Evolutionary conservation across 2,113 vertebrate species (phyloP), one percentile per base, ranked within the genome.

Genomic region (Opisthocomus hoazin): DNA sequence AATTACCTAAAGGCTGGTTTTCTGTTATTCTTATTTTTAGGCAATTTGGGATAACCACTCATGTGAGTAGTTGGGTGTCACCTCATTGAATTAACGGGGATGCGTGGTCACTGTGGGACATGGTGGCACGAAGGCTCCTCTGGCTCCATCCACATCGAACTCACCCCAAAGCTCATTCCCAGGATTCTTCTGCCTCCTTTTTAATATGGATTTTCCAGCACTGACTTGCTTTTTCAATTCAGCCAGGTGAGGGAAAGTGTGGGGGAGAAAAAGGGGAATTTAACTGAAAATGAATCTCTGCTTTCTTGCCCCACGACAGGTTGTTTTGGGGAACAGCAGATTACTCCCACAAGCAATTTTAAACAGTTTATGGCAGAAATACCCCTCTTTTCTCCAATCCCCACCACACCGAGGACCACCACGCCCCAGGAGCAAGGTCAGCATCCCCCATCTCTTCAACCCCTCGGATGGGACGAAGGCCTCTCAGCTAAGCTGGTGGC

Each of bases 41-140:
- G 43, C 73, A 50, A 94, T 90, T 87, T 90, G 79, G 78, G 88
- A 37, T 71, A 27, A 12, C 57, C 56, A 15, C 12, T 70, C 82
- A 20, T 45, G 77, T 73, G 69, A 90, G 37, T 83, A 71, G 92
- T 46, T 71, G 80, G 68, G 54, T 63, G 70, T 51, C 29, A 50
- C 51, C 39, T 48, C 8, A 22, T 26, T 46, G 70, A 71, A 30
- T 43, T 37, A 23, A 8, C 0, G 2, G 69, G 37, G 29, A 36
- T 8, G 3, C 0, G 1, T 46, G 43, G 43, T 20, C 56, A 29
- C n/a, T 3, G 0, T 15, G 45, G n/a, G 65, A 16, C 46, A 50
- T 1, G 0, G 65, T 14, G 64, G 37, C 70, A 64, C 2, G 1
- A 53, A 20, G 37, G 56, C 15, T 69, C n/a, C 82, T 39, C 76